Evolutionary conservation across 2,888 invertebrate species (phyloP).

Genomic region (Phrixothrix hirtus): DNA sequence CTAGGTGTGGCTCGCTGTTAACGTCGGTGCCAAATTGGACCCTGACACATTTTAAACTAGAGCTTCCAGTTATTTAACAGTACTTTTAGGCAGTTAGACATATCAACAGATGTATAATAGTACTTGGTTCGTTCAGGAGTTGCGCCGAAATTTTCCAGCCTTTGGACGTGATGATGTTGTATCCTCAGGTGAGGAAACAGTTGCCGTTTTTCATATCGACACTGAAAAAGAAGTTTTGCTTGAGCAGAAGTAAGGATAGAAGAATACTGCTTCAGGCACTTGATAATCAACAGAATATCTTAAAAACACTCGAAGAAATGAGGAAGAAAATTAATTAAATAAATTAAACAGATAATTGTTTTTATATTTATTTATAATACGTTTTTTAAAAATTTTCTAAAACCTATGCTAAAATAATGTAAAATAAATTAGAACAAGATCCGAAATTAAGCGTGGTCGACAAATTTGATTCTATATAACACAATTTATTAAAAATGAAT

Average conservation of each 20-base stretch:
- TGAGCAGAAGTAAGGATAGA: slow-evolving; percentile 47
- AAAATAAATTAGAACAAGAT: too few species aligned
- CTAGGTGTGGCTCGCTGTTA: too few species aligned
- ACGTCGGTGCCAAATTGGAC: too few species aligned
- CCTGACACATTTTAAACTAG: too few species aligned
- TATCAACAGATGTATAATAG: slow-evolving; percentile 36
- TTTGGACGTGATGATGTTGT: slow-evolving; percentile 50
- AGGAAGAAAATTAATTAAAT: background rate
- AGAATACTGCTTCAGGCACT: slow-evolving; percentile 31
- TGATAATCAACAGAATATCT: slow-evolving; percentile 10
- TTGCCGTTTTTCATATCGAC: slow-evolving; percentile 50
- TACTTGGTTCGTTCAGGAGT: slow-evolving; percentile 52
- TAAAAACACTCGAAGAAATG: background rate
- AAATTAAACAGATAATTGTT: background rate
- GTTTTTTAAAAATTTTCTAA: too few species aligned
- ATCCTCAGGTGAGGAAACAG: slow-evolving; percentile 37
- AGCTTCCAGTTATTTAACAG: too few species aligned
- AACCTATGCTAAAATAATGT: too few species aligned
- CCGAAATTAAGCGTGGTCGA: too few species aligned
- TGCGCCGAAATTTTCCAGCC: slow-evolving; percentile 46
- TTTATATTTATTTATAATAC: background rate
- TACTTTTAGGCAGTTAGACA: slow-evolving; percentile 15
- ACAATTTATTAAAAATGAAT: too few species aligned
- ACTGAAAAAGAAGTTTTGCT: slow-evolving; percentile 46
- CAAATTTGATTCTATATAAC: too few species aligned